A percentile compares a stretch with the other conserved stretches of the same genome.
These are phyloP conservation scores for Blomia tropicalis DNA, from an alignment of 2,888 invertebrate genomes.

Conservation along the genomic window DNA sequence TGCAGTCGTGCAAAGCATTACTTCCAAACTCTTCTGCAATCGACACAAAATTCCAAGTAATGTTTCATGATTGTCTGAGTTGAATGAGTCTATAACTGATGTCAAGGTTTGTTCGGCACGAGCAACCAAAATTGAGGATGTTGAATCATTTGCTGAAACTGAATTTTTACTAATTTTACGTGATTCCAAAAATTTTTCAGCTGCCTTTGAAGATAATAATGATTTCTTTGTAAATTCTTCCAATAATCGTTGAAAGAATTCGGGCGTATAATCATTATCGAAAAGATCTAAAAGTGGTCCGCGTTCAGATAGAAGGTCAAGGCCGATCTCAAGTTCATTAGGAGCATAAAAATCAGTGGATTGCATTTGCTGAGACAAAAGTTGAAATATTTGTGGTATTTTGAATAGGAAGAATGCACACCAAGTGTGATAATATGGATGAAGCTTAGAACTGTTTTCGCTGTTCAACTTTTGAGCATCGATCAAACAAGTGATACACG, in stretches of 20 bases:
- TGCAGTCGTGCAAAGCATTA: conserved; percentile 77
- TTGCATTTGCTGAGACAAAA: conserved; percentile 23
- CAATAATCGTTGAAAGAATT: conserved; percentile 41
- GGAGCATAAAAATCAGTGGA: conserved; percentile 38
- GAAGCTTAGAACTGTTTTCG: conserved; percentile 43
- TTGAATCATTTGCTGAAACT: neutral
- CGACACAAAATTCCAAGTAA: conserved; percentile 69
- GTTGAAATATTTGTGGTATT: conserved; percentile 39
- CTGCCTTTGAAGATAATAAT: neutral
- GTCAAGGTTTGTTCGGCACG: conserved; percentile 74
- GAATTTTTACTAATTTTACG: neutral
- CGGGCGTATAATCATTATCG: conserved; percentile 71
- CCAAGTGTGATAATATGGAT: conserved; percentile 42
- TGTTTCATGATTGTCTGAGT: conserved; percentile 69
- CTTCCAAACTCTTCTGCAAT: conserved; percentile 67
- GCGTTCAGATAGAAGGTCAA: conserved; percentile 67
- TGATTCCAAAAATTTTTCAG: neutral
- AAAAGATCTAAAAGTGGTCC: conserved; percentile 69
- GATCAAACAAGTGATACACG: conserved; percentile 72
- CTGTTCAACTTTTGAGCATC: conserved; percentile 46
- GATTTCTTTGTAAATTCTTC: neutral
- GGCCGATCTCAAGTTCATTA: conserved; percentile 59
- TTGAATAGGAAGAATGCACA: conserved; percentile 84
- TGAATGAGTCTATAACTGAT: conserved; percentile 73
- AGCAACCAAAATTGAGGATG: conserved; percentile 34